These are phyloP conservation scores for Aphelenchoides avenae DNA, from an alignment of 1,140 invertebrate species.

Conservation along the genomic window DNA sequence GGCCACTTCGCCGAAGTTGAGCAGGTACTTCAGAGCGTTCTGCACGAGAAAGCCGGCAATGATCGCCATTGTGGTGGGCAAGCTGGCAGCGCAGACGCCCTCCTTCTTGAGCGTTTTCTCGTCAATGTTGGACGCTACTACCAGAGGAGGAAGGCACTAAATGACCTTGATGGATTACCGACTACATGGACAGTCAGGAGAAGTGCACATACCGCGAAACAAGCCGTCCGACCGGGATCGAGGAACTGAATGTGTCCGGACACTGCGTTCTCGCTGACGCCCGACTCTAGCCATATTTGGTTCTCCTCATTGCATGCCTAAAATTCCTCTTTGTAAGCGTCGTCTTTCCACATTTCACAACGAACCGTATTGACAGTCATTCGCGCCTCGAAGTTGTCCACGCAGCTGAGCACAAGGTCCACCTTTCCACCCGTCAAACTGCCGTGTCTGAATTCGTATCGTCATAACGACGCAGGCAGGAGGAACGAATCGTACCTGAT, in stretches of 20 bases:
- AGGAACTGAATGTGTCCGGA: constrained; percentile 98
- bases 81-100: constrained; percentile 97
- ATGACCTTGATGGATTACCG: constrained; percentile 52
- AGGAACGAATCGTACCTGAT: too few relatives aligned
- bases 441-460: constrained; percentile 65
- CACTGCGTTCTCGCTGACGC: constrained; percentile 97
- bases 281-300: constrained; percentile 94
- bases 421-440: constrained; percentile 69
- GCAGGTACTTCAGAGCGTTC: constrained; percentile 92
- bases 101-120: constrained; percentile 90
- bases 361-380: constrained; percentile 85
- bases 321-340: constrained; percentile 25
- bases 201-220: constrained; percentile 77
- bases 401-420: constrained; percentile 91
- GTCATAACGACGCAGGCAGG: constrained; percentile 48
- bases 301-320: constrained; percentile 87
- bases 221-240: constrained; percentile 88
- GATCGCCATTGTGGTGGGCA: constrained; percentile 99
- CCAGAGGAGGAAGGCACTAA: constrained; percentile 90
- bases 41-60: constrained; percentile 91
- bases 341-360: constrained; percentile 1
- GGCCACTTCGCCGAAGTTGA: constrained; percentile 82
- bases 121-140: constrained; percentile 79
- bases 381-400: constrained; percentile 96
- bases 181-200: constrained; percentile 5